These are phyloP conservation scores for Leptosomus discolor DNA, from an alignment of 2,113 vertebrate species.

Conservation along the genomic window DNA sequence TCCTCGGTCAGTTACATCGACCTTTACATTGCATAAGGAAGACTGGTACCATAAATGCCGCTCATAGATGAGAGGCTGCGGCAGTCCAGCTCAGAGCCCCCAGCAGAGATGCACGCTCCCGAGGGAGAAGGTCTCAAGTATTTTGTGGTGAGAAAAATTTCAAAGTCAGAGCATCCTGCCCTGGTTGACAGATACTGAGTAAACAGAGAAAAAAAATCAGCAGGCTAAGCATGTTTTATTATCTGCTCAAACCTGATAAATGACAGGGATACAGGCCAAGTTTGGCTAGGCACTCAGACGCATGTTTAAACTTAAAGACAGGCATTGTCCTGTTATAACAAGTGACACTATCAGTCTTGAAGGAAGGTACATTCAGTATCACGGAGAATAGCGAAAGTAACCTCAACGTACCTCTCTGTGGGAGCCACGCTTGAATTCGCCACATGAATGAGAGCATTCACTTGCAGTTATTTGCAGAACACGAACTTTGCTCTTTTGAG, in stretches of 20 bases:
- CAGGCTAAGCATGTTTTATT: background rate
- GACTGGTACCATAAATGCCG: background rate
- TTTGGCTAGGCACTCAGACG: background rate
- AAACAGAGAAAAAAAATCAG: background rate
- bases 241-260: background rate
- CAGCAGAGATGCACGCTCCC: accelerated
- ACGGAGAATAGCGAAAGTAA: background rate
- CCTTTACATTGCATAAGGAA: background rate
- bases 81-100: background rate
- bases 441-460: background rate
- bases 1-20: accelerated
- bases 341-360: background rate
- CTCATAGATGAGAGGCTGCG: background rate
- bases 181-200: background rate
- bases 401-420: background rate
- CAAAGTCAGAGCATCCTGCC: background rate
- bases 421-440: background rate
- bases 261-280: background rate
- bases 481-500: background rate
- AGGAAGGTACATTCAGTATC: background rate
- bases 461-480: background rate
- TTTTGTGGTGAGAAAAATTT: background rate
- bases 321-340: background rate
- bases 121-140: background rate
- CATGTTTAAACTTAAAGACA: background rate